These are phyloP conservation scores for Copsychus sechellarum DNA, from an alignment of 2,113 vertebrate genomes.

Conservation along the genomic window DNA sequence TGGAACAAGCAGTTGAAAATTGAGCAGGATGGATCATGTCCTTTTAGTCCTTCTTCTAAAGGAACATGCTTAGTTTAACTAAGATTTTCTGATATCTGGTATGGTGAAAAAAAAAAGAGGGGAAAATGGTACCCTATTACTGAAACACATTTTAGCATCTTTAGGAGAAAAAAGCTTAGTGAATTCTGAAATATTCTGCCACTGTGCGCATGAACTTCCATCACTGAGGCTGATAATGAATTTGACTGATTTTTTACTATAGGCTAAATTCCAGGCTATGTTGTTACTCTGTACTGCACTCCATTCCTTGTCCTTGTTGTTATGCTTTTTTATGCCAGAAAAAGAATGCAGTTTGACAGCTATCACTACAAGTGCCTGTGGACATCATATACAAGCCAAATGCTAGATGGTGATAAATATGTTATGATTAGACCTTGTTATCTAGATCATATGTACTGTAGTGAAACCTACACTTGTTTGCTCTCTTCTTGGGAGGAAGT, in stretches of 20 bases:
- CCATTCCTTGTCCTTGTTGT: conserved; percentile 45
- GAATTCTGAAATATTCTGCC: background rate
- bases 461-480: conserved; percentile 41
- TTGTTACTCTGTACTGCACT: conserved; percentile 14
- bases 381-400: conserved; percentile 63
- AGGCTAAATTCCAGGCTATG: conserved; percentile 53
- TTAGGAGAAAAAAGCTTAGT: background rate
- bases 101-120: background rate
- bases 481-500: conserved; percentile 2
- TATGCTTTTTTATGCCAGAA: conserved; percentile 46
- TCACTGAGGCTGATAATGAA: background rate
- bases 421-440: conserved; percentile 60
- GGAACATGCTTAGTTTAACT: background rate
- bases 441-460: conserved; percentile 9
- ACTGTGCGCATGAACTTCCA: background rate
- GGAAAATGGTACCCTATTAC: background rate
- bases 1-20: background rate
- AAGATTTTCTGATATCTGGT: background rate
- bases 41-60: background rate
- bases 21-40: background rate
- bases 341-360: conserved; percentile 50
- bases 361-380: conserved; percentile 68
- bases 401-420: conserved; percentile 46
- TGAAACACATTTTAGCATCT: background rate
- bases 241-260: conserved; percentile 54